Evolutionary conservation across 1,140 invertebrate species (phyloP).

Genomic region (Megalonaias nervosa): DNA sequence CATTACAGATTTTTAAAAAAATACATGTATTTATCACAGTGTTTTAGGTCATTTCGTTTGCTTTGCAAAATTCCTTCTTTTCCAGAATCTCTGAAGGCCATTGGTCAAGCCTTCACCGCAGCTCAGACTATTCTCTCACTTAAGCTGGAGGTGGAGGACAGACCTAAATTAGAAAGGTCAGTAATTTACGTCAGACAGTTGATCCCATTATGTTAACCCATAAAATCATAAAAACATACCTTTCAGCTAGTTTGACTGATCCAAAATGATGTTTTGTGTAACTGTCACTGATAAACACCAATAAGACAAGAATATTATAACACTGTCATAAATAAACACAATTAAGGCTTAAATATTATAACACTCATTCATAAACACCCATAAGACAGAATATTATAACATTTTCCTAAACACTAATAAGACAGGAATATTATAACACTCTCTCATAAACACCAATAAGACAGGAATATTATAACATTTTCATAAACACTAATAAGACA

Average conservation of each 20-base stretch:
- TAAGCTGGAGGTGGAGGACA: conserved; percentile 54
- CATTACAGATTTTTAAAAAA: no score
- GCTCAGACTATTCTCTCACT: conserved; percentile 72
- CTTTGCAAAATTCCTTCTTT: conserved; percentile 19
- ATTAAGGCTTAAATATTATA: not conserved
- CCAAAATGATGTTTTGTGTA: not conserved
- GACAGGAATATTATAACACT: not conserved
- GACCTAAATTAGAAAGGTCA: conserved; percentile 64
- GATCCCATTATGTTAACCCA: not conserved
- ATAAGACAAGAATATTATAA: not conserved
- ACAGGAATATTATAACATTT: not conserved
- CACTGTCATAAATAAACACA: not conserved
- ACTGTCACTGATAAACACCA: not conserved
- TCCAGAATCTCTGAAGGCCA: conserved; percentile 88
- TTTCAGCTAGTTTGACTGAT: not conserved
- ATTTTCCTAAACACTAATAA: not conserved
- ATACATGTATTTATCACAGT: not conserved
- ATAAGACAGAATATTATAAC: no score
- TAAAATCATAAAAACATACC: not conserved
- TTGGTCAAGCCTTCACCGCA: conserved; percentile 88
- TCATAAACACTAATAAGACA: not conserved
- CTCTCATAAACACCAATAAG: not conserved
- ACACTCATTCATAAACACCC: not conserved
- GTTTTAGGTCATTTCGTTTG: conserved; percentile 43
- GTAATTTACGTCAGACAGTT: not conserved